These are phyloP conservation scores for Huso huso DNA, from an alignment of 2,797 vertebrate genomes.

Conservation along the genomic window DNA sequence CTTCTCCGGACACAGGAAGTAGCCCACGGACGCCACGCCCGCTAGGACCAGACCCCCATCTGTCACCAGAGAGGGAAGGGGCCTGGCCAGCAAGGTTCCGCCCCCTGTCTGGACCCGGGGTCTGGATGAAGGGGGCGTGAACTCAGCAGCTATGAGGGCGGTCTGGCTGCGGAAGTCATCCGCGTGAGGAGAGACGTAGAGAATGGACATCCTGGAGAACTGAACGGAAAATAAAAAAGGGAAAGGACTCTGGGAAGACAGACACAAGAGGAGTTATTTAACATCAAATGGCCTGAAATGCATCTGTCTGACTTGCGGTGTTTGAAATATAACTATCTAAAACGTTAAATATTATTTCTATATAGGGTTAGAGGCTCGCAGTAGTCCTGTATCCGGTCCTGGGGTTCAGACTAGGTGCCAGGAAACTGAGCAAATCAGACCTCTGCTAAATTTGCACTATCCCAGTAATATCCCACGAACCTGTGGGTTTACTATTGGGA, in stretches of 20 bases:
- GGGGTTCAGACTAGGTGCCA: too few species aligned
- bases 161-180: conserved; percentile 77
- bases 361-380: too few species aligned
- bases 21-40: conserved; percentile 57
- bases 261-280: background rate
- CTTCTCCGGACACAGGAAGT: conserved; percentile 54
- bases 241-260: background rate
- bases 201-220: conserved; percentile 52
- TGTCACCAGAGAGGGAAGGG: conserved; percentile 50
- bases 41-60: conserved; percentile 31
- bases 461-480: too few species aligned
- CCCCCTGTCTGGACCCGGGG: conserved; percentile 44
- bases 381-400: too few species aligned
- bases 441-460: too few species aligned
- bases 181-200: conserved; percentile 66
- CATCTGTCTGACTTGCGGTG: too few species aligned
- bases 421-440: too few species aligned
- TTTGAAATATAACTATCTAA: too few species aligned
- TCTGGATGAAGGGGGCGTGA: conserved; percentile 37
- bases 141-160: conserved; percentile 68
- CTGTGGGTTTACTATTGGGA: too few species aligned
- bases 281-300: background rate
- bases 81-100: conserved; percentile 44
- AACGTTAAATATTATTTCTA: too few species aligned
- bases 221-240: background rate